Base-by-base conservation (phyloP, 2,888 invertebrate genomes). In the Yponomeuta sedellus region DNA sequence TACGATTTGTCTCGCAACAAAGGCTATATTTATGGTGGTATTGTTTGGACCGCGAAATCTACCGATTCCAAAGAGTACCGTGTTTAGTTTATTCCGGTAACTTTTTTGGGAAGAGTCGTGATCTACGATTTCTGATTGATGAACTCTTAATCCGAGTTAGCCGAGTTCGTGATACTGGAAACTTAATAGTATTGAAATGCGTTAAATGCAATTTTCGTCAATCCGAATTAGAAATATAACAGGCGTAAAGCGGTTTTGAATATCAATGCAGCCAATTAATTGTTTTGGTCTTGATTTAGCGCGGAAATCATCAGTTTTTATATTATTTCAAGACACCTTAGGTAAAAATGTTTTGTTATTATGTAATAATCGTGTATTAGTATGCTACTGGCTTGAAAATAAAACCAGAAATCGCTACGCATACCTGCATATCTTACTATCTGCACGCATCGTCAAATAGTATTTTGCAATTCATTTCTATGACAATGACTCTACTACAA, bases 61-160 rank as follows among this genome's bases (percentile, higher is more conserved):
- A 52, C 22, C 59, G 59, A 59, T 59, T 59, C 59, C 59, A 25
- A 25, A 59, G 57, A 57, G 5, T 11, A 59, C 25, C 59, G 12
- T 25, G n/a, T 58, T 20, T 12, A 52, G 12, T 52, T 52, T 52
- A 52, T 6, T 52, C 44, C 44, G 44, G 44, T 52, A 52, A 12
- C 34, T 34, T 52, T 16, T 12, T 52, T 52, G 16, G 16, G 5
- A 52, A 16, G 44, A 52, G 16, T 52, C 44, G 44, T 52, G 44
- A 52, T 52, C 44, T 52, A 58, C 20, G 59, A 59, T 59, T 59
- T 22, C 59, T 12, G 11, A 59, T 19, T 10, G 22, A 22, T 58
- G 10, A 19, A 20, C n/a, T 10, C 58, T 22, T 19, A 19, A 19
- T 20, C 25, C 59, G 59, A 22, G 12, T 20, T 20, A 12, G 59